Base-by-base conservation (phyloP, 1,140 invertebrate species). In the Caenorhabditis tropicalis region DNA sequence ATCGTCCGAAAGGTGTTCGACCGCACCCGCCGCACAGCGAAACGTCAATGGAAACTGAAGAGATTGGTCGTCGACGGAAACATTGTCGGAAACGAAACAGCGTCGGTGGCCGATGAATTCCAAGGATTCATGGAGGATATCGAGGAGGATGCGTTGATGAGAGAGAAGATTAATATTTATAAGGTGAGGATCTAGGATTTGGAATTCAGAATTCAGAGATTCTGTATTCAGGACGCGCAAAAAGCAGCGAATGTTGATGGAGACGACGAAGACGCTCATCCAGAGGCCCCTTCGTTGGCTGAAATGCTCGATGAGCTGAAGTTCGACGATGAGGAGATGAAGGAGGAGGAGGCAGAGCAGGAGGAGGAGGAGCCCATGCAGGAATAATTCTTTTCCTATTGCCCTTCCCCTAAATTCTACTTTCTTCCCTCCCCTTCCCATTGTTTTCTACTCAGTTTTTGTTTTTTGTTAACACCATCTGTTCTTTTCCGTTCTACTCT, bases 161-260 rank as follows among this genome's bases (percentile, higher is more conserved):
- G 98, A 85, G 94, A 95, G 89, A 95, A 97, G 91, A 93, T 99
- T 48, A 98, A 98, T 90, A 97, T 99, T 82, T 99, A 96, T 92
- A 94, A 94, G 90, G 95, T 92, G 96, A n/a, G n/a, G n/a, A n/a
- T n/a, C n/a, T n/a, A n/a, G n/a, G n/a, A 58, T 58, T 97, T 88
- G 87, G 12, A 43, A 43, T n/a, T n/a, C n/a, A 43, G 5, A 43
- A 12, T 43, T 43, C 33, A 0, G 16, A 56, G 36, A 16, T n/a
- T 16, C 1, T 19, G 12, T 43, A 43, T 74, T 7, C 65, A 74
- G 65, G 65, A 74, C 36, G 19, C 65, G 6, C 36, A 74, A 10
- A 74, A 74, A 10, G 65, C 36, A 43, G 19, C 36, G 7, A 43
- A 43, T 15, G 6, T 74, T 21, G 65, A 74, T 24, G 36, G 21